phyloP scores from a whole-genome alignment of 2,113 vertebrate species.

The Rhinoderma darwinii region DNA sequence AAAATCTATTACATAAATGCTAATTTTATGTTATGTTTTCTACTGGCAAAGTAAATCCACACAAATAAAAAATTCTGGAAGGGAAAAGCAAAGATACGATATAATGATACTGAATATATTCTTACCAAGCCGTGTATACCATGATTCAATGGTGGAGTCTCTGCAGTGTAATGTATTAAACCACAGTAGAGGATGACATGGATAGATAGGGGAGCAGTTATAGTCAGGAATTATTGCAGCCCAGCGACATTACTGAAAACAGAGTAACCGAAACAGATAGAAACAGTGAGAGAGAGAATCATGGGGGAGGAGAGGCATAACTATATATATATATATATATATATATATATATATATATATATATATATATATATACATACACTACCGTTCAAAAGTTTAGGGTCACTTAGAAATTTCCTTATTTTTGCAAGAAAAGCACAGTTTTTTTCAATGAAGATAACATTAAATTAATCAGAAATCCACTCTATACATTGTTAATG shows the following conservation, averaged over 20 bases:
- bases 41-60: neutral
- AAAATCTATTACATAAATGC: neutral
- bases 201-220: constrained; percentile 35
- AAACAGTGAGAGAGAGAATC: neutral
- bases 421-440: no score
- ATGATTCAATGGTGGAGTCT: neutral
- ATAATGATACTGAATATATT: constrained; percentile 34
- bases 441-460: no score
- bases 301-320: neutral
- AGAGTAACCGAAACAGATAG: neutral
- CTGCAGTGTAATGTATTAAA: constrained; percentile 36
- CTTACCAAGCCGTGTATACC: neutral
- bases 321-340: neutral
- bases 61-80: neutral
- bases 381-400: no score
- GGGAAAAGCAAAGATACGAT: neutral
- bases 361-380: no score
- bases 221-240: constrained; percentile 23
- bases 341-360: no score
- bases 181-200: constrained; percentile 23
- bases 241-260: constrained; percentile 7
- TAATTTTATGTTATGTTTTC: constrained; percentile 24
- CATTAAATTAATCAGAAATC: no score
- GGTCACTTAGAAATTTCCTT: no score
- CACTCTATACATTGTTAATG: no score